These are phyloP conservation scores for Nematostella vectensis DNA, from an alignment of 92 coral and sea anemone genomes.

Conservation along the genomic window DNA sequence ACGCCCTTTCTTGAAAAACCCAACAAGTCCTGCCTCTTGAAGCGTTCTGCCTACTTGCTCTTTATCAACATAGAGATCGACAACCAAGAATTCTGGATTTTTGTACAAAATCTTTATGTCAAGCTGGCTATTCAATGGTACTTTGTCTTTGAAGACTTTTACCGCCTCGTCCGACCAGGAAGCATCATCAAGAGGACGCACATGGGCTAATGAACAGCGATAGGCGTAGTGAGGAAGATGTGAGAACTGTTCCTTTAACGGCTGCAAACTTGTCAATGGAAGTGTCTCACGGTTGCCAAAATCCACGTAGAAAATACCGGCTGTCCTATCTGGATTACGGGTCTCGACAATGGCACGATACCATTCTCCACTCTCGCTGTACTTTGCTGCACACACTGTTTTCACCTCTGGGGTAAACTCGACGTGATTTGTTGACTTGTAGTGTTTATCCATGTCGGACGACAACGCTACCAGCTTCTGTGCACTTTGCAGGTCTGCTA, in stretches of 20 bases:
- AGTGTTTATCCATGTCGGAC: slow-evolving; percentile 25
- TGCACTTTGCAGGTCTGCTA: slow-evolving; percentile 35
- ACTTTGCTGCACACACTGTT: slow-evolving; percentile 32
- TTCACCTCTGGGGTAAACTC: slow-evolving; percentile 11
- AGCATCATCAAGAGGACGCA: slow-evolving; percentile 23
- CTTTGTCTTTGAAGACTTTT: slow-evolving; percentile 27
- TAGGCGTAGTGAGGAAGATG: slow-evolving; percentile 49
- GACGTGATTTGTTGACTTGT: slow-evolving; percentile 3
- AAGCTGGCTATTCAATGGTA: slow-evolving; percentile 13
- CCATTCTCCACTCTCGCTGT: slow-evolving; percentile 38
- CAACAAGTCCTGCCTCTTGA: slow-evolving; percentile 7
- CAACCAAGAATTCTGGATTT: slow-evolving; percentile 12
- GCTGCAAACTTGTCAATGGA: slow-evolving; percentile 34
- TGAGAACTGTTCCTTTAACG: slow-evolving; percentile 37
- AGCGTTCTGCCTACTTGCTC: slow-evolving; percentile 15
- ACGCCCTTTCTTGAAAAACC: slow-evolving; percentile 9
- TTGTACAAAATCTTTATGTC: slow-evolving; percentile 7
- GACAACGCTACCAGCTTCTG: slow-evolving; percentile 27
- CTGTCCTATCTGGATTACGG: slow-evolving; percentile 20
- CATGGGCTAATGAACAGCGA: slow-evolving; percentile 52
- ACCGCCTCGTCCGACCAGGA: slow-evolving; percentile 38
- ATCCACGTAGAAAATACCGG: slow-evolving; percentile 51
- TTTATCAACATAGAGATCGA: slow-evolving; percentile 13
- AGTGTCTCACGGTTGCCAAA: slow-evolving; percentile 57
- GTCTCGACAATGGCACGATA: slow-evolving; percentile 52